phyloP scores from a whole-genome alignment of 2,113 vertebrate genomes.

The Acanthisitta chloris region DNA sequence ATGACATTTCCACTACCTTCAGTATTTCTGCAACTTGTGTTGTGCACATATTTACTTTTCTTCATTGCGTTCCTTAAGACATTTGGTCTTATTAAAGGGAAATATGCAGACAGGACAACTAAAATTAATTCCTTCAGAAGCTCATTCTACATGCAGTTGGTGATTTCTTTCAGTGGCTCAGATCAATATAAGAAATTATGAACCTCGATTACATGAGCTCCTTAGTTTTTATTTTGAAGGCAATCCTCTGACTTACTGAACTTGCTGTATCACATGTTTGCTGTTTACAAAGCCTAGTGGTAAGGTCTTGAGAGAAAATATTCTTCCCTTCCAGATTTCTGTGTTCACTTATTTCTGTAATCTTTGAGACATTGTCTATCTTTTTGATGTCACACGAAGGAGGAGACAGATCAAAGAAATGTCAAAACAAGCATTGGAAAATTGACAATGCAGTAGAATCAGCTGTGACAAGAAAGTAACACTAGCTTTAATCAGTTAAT shows the following conservation, averaged over 20 bases:
- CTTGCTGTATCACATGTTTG: background rate
- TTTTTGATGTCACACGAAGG: background rate
- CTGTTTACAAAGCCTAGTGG: background rate
- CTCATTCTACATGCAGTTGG: background rate
- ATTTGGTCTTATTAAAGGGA: background rate
- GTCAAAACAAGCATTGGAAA: background rate
- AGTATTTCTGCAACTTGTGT: background rate
- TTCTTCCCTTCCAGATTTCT: background rate
- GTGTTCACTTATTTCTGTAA: background rate
- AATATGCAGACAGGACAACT: background rate
- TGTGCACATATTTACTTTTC: background rate
- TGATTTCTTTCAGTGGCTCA: background rate
- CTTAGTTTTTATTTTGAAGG: background rate
- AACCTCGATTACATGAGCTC: background rate
- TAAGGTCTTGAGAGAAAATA: background rate
- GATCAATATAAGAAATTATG: background rate
- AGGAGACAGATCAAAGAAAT: background rate
- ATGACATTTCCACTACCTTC: background rate
- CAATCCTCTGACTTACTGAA: background rate
- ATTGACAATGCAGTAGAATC: background rate
- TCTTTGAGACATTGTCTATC: background rate
- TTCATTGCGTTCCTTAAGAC: background rate
- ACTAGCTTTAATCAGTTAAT: background rate
- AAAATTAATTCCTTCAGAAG: background rate
- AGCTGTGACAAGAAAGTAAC: background rate